Evolutionary conservation across 2,797 vertebrate species (phyloP).

Genomic region (Eulemur albifrons): DNA sequence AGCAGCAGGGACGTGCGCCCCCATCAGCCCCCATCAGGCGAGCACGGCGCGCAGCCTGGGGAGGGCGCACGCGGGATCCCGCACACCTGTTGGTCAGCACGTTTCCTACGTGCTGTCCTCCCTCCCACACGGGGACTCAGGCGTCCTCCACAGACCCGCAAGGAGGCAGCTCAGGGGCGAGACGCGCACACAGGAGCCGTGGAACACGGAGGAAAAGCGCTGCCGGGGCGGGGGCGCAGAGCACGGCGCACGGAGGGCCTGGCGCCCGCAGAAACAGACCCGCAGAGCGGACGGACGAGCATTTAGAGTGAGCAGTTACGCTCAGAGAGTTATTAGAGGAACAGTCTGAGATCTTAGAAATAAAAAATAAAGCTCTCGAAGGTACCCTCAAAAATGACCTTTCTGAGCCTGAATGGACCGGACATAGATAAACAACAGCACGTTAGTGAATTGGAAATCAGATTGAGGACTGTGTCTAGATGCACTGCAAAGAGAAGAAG

Average conservation of each 20-base stretch:
- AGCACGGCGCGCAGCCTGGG: not conserved
- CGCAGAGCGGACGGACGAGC: not conserved
- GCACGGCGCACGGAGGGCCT: not conserved
- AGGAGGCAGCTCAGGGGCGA: not conserved
- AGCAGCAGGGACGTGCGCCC: not conserved
- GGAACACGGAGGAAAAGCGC: not conserved
- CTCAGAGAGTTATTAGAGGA: not conserved
- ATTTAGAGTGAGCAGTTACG: not conserved
- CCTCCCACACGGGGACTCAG: not conserved
- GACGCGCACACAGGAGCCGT: not conserved
- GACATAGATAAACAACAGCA: not conserved
- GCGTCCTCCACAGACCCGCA: not conserved
- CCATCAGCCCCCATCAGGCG: not conserved
- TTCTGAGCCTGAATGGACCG: not conserved
- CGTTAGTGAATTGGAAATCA: not conserved
- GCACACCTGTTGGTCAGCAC: not conserved
- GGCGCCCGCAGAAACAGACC: not conserved
- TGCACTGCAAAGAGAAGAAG: not conserved
- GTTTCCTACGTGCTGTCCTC: not conserved
- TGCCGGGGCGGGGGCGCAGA: not conserved
- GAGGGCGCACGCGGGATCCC: accelerated
- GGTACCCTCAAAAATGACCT: not conserved
- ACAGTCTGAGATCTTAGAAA: not conserved
- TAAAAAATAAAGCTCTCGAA: not conserved
- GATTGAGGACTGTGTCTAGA: not conserved